A percentile compares a stretch with the other conserved stretches of the same genome.
Evolutionary conservation across 1,140 invertebrate species (phyloP).

Genomic region (fruit fly (Drosophila melanogaster)): DNA sequence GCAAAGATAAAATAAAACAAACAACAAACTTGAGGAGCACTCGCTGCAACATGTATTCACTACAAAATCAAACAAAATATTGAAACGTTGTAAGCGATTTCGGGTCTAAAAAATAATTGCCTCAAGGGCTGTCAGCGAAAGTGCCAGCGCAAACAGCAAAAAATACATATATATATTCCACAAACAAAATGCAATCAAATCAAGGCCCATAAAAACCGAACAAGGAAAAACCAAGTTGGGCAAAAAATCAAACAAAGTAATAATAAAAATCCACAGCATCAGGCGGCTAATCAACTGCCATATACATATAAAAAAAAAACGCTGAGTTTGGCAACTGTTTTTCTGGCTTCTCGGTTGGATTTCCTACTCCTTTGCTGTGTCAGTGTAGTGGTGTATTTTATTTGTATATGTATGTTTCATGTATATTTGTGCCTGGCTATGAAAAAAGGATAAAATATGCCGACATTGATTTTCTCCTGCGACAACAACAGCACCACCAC

Average conservation of each 20-base stretch:
- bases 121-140: conserved; percentile 36
- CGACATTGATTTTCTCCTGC: conserved; percentile 71
- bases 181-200: conserved; percentile 51
- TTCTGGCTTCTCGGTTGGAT: conserved; percentile 28
- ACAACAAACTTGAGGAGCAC: conserved; percentile 7
- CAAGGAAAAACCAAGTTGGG: conserved; percentile 17
- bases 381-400: conserved; percentile 34
- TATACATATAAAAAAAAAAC: conserved; percentile 33
- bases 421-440: conserved; percentile 25
- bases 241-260: conserved; percentile 60
- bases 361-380: conserved; percentile 39
- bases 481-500: conserved; percentile 53
- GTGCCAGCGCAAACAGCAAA: conserved; percentile 24
- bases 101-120: conserved; percentile 36
- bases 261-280: conserved; percentile 45
- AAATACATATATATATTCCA: conserved; percentile 14
- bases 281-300: conserved; percentile 66
- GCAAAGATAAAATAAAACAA: conserved; percentile 3
- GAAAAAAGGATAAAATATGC: conserved; percentile 79
- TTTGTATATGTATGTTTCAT: conserved; percentile 13
- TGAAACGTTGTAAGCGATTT: conserved; percentile 31
- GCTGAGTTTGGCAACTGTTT: conserved; percentile 67
- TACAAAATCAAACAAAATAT: conserved; percentile 23
- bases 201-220: conserved; percentile 55
- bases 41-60: background rate